Evolutionary conservation across 2,888 invertebrate species (phyloP), one percentile per base, ranked within the genome.

Genomic region (Arrhopalites spinosus): DNA sequence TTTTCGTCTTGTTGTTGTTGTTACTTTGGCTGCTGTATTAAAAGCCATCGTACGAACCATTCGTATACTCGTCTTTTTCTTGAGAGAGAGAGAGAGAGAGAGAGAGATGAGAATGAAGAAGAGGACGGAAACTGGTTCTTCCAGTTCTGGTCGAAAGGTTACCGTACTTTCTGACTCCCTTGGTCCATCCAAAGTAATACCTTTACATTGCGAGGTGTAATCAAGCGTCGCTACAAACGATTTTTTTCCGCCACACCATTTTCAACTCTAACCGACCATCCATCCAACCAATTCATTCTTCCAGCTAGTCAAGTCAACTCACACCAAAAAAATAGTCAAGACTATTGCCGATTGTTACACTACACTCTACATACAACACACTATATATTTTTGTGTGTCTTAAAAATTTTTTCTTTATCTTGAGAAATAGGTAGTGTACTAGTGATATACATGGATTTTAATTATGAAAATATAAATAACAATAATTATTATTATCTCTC

Each of bases 101-200:
- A n/a, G 20, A 53, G 20, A 61, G 64, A 64, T n/a, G 1, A 36
- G 30, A 30, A 36, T n/a, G 36, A 64, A 64, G 20, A 53, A 2
- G 36, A 64, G 20, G 29, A 30, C 20, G 27, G 45, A 45, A 66
- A 79, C 79, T 73, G 77, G 79, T 77, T 77, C 73, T 73, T 76
- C 81, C 78, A 81, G 81, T 81, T 81, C 73, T 78, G 78, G 76
- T 79, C 78, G 76, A 81, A 79, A 80, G 81, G 81, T 79, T 81
- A 79, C 75, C 81, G 79, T 79, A 78, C 79, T 78, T 79, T 78
- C 76, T 69, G 45, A 63, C 63, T 73, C 47, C 23, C 66, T 13
- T 25, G 23, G 3, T 25, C 3, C 20, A 17, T n/a, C 13, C 30
- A 50, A 7, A 50, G 53, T 47, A 36, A 36, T 36, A 36, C 56